phyloP scores from a whole-genome alignment of 2,797 vertebrate genomes.

The Phalloptychus januarius region DNA sequence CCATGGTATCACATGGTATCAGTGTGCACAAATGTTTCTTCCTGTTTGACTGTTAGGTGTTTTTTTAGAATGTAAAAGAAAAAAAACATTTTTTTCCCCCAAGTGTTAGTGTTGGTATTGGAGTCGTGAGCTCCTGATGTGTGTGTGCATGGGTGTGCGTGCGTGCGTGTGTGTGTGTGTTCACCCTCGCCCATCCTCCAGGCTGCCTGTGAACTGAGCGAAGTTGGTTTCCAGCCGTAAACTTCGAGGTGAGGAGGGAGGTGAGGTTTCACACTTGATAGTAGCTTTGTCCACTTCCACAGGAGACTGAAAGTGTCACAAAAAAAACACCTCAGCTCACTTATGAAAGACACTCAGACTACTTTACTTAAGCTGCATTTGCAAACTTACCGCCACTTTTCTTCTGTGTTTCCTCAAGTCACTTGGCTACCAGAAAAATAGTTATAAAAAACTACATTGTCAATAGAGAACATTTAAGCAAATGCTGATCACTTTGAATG shows the following conservation, averaged over 20 bases:
- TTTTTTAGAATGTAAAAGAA: background rate
- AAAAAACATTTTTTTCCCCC: background rate
- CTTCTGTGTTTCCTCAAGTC: slow-evolving; percentile 96
- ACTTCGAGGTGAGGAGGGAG: slow-evolving; percentile 92
- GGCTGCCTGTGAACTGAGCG: slow-evolving; percentile 87
- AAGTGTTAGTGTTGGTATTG: background rate
- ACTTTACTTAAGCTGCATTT: background rate
- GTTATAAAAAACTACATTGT: slow-evolving; percentile 25
- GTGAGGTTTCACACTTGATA: slow-evolving; percentile 97
- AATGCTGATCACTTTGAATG: background rate
- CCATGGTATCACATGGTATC: background rate
- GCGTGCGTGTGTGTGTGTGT: slow-evolving; percentile 16
- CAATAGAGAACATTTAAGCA: background rate
- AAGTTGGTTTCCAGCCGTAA: slow-evolving; percentile 92
- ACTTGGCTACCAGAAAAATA: slow-evolving; percentile 85
- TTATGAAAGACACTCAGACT: slow-evolving; percentile 5
- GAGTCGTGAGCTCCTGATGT: background rate
- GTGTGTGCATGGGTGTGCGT: slow-evolving; percentile 20
- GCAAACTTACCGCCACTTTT: slow-evolving; percentile 91
- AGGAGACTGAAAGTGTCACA: slow-evolving; percentile 84
- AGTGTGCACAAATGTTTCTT: background rate
- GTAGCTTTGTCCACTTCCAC: slow-evolving; percentile 96
- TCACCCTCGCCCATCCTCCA: slow-evolving; percentile 93
- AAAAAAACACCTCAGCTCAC: slow-evolving; percentile 16
- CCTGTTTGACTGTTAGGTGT: background rate